phyloP scores from a whole-genome alignment of 1,140 invertebrate species.

The Solen grandis region DNA sequence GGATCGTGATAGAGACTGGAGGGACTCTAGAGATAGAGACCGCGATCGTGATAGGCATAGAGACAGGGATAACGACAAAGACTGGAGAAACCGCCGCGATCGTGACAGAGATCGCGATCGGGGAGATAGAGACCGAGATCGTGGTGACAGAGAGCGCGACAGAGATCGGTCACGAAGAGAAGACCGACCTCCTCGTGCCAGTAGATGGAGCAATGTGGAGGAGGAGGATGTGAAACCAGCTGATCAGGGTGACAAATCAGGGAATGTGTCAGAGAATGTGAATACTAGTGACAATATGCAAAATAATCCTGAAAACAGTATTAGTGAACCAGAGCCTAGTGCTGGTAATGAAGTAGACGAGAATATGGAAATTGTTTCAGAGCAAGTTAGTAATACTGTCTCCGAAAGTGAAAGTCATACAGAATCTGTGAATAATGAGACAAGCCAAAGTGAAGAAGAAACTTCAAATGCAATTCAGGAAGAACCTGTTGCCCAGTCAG shows the following conservation, averaged over 20 bases:
- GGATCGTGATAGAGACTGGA: slow-evolving; percentile 65
- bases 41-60: not conserved
- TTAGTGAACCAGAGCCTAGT: not conserved
- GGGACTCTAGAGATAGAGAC: slow-evolving; percentile 18
- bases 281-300: not conserved
- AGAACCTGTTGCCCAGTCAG: no score
- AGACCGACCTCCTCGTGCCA: slow-evolving; percentile 48
- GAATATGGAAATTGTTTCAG: not conserved
- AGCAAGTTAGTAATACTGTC: no score
- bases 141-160: slow-evolving; percentile 62
- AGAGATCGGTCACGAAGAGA: slow-evolving; percentile 48
- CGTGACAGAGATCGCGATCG: slow-evolving; percentile 37
- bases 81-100: slow-evolving; percentile 9
- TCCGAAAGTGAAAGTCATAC: not conserved
- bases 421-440: not conserved
- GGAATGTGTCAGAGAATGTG: slow-evolving; percentile 2
- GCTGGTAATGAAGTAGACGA: not conserved
- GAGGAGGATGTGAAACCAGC: not conserved
- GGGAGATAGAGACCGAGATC: slow-evolving; percentile 74
- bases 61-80: not conserved
- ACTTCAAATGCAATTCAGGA: not conserved
- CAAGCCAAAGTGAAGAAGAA: slow-evolving; percentile 13
- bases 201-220: slow-evolving; percentile 44
- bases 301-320: not conserved
- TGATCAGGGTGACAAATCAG: slow-evolving; percentile 1